Base-by-base conservation (phyloP, 2,113 vertebrate genomes). In the Elanoides forficatus region DNA sequence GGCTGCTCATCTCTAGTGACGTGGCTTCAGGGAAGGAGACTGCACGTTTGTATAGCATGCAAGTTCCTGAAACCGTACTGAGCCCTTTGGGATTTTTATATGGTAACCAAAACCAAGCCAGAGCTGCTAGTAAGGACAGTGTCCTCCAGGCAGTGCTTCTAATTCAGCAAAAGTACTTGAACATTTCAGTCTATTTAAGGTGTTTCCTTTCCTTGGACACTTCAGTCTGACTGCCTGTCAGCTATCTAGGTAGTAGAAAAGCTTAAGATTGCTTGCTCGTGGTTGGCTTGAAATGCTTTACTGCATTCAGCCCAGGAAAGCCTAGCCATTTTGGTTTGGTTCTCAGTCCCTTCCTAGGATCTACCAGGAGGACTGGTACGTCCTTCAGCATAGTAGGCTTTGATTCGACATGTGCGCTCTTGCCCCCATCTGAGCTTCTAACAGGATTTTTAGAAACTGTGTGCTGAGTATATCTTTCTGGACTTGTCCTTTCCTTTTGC, bases 1-100 rank as follows among this genome's bases (percentile, higher is more conserved):
- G 96, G 78, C 83, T 82, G 73, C 52, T 93, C 48, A 7, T 86
- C 66, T 85, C 62, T 40, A 47, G 60, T 87, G 95, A 91, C 73
- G 86, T 96, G 88, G 83, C 93, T 95, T 92, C 91, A 89, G 91
- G 94, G 86, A 94, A 94, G 81, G 78, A 86, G 88, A 19, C 66
- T 82, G 88, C 60, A 38, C 32, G 0, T 97, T 92, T 92, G 29
- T 48, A 34, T 58, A 81, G 65, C 83, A 36, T 58, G 66, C 17
- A 19, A 72, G 65, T 95, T 94, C 60, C 93, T 91, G 81, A 95
- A 95, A 87, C 81, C 22, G 1, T 72, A 15, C 86, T 56, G 83
- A 85, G 40, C 88, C 92, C 84, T 58, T 58, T 56, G 89, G 83
- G 29, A 36, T 95, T 94, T 96, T 95, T 62, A 45, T 68, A 30